phyloP scores from a whole-genome alignment of 2,113 vertebrate genomes.

The Octodon degus region DNA sequence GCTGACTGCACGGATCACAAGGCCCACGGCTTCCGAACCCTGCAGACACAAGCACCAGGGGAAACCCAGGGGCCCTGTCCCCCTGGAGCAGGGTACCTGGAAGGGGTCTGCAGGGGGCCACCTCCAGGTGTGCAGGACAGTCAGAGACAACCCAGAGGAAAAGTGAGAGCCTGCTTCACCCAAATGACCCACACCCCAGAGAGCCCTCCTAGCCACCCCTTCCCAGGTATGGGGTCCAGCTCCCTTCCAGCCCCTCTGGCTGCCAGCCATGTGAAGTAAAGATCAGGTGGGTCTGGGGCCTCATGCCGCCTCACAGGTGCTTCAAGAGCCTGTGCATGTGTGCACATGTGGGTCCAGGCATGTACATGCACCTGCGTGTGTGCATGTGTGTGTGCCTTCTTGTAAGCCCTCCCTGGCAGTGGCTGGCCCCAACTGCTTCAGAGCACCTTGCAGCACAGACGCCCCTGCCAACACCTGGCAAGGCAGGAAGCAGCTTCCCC shows the following conservation, averaged over 20 bases:
- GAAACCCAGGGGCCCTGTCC: fast-evolving
- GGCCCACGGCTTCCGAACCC: background rate
- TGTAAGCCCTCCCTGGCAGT: background rate
- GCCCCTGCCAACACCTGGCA: background rate
- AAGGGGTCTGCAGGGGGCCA: background rate
- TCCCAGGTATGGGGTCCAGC: background rate
- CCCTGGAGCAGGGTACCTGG: background rate
- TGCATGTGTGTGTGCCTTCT: background rate
- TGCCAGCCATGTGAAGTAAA: fast-evolving
- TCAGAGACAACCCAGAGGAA: fast-evolving
- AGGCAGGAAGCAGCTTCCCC: background rate
- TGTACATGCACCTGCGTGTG: background rate
- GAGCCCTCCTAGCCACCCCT: fast-evolving
- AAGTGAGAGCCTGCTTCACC: fast-evolving
- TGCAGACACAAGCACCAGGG: background rate
- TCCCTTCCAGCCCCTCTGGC: fast-evolving
- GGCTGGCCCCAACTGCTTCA: fast-evolving
- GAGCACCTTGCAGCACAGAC: background rate
- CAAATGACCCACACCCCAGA: fast-evolving
- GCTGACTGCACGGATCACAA: no score
- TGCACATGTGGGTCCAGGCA: background rate
- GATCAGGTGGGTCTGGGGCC: background rate
- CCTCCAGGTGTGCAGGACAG: fast-evolving
- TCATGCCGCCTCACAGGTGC: fast-evolving
- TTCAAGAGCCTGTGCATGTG: background rate